These are phyloP conservation scores for Rhineura floridana DNA, from an alignment of 2,113 vertebrate species.

Conservation along the genomic window DNA sequence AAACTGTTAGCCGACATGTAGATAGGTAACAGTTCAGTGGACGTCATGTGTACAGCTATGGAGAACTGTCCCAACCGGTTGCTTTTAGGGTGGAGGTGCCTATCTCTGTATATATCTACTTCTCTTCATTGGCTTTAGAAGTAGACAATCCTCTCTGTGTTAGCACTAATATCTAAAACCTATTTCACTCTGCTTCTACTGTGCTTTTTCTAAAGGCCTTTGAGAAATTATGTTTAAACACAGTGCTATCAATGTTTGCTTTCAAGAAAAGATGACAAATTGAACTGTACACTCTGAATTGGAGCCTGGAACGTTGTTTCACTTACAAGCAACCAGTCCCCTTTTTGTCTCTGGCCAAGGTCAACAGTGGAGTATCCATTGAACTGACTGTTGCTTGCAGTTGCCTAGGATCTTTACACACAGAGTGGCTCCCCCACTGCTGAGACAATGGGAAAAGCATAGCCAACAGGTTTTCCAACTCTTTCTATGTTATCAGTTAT, in stretches of 20 bases:
- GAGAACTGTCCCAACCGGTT: conserved; percentile 74
- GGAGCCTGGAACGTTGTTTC: neutral
- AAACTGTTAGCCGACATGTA: conserved; percentile 80
- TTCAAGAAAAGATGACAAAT: neutral
- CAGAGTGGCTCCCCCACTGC: neutral
- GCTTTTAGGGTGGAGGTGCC: conserved; percentile 16
- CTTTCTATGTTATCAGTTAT: neutral
- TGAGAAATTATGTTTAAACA: neutral
- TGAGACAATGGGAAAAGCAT: neutral
- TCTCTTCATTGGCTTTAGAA: neutral
- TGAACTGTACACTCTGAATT: conserved; percentile 6
- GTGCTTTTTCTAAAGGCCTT: rapidly evolving
- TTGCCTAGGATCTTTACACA: neutral
- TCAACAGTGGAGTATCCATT: neutral
- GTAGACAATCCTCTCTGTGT: neutral
- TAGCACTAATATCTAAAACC: neutral
- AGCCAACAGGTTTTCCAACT: neutral
- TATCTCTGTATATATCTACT: conserved; percentile 10
- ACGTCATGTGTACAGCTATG: conserved; percentile 56
- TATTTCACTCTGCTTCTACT: neutral
- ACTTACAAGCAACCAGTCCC: neutral
- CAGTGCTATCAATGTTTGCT: neutral
- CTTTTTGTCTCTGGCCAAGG: neutral
- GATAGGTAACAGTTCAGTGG: conserved; percentile 85
- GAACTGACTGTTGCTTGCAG: neutral